Percentiles rank a stretch among this genome's conserved stretches.
These are phyloP conservation scores for Drosophila pseudoobscura DNA, from an alignment of 1,140 invertebrate species.

Conservation along the genomic window DNA sequence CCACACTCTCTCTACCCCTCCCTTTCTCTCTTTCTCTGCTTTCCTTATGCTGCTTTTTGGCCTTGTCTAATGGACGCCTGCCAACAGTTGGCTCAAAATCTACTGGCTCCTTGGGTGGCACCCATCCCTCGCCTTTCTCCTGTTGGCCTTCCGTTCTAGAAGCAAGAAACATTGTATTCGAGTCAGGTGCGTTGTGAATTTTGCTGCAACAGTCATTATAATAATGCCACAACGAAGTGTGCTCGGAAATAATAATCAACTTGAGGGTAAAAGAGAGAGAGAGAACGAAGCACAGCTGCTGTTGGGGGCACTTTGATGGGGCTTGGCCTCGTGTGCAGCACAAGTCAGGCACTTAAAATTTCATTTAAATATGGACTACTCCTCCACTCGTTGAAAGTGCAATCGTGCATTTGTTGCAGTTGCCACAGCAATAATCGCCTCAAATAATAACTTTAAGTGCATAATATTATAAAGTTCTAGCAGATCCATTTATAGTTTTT, in stretches of 20 bases:
- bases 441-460: conserved; percentile 78
- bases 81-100: conserved; percentile 60
- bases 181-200: conserved; percentile 82
- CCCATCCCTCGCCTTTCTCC: no score
- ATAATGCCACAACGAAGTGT: conserved; percentile 83
- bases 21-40: neutral
- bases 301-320: conserved; percentile 28
- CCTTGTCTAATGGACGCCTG: conserved; percentile 59
- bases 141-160: neutral
- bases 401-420: conserved; percentile 71
- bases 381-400: conserved; percentile 64
- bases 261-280: conserved; percentile 2
- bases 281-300: conserved; percentile 20
- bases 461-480: conserved; percentile 65
- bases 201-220: conserved; percentile 83
- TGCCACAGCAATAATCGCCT: conserved; percentile 61
- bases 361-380: conserved; percentile 72
- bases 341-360: conserved; percentile 70
- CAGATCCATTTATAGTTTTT: conserved; percentile 23
- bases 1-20: neutral
- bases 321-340: conserved; percentile 4
- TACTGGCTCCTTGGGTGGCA: conserved; percentile 21
- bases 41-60: conserved; percentile 27
- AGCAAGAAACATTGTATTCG: conserved; percentile 54
- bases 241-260: conserved; percentile 81